These are phyloP conservation scores for Meghimatium bilineatum DNA, from an alignment of 2,888 invertebrate genomes.

Conservation along the genomic window DNA sequence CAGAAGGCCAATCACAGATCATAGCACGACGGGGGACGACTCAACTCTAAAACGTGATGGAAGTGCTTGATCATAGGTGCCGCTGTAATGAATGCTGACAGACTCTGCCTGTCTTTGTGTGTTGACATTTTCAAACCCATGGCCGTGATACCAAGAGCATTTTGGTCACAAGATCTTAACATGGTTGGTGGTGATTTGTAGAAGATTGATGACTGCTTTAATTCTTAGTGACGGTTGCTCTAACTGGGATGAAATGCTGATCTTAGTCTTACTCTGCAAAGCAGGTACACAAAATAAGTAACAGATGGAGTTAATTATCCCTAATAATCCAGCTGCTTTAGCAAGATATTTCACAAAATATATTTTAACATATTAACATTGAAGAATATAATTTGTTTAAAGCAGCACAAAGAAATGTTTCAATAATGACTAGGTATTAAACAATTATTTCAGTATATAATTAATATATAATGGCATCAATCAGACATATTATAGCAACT, in stretches of 20 bases:
- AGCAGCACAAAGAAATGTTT: not conserved
- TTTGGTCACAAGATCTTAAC: conserved; percentile 46
- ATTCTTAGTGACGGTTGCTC: conserved; percentile 46
- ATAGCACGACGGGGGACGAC: conserved; percentile 34
- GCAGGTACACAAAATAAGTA: conserved; percentile 47
- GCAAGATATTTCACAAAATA: not conserved
- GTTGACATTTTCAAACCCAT: conserved; percentile 40
- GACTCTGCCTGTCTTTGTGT: conserved; percentile 26
- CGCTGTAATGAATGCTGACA: conserved; percentile 39
- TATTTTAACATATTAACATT: not conserved
- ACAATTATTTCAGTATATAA: not conserved
- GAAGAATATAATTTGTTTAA: not conserved
- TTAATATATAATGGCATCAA: no score
- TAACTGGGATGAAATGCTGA: conserved; percentile 47
- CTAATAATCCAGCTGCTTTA: conserved; percentile 25
- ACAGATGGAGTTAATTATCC: conserved; percentile 14
- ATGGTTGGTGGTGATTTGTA: conserved; percentile 43
- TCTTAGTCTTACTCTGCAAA: conserved; percentile 50
- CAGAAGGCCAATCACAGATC: conserved; percentile 39
- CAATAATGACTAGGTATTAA: not conserved
- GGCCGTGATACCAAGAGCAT: conserved; percentile 39
- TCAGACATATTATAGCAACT: no score
- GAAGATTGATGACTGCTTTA: conserved; percentile 44
- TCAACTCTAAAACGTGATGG: conserved; percentile 37
- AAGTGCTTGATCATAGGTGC: conserved; percentile 40